A percentile compares a stretch with the other conserved stretches of the same genome.
Conservation (phyloP, 1,140 invertebrate genomes). For the Parasteatoda tepidariorum region DNA sequence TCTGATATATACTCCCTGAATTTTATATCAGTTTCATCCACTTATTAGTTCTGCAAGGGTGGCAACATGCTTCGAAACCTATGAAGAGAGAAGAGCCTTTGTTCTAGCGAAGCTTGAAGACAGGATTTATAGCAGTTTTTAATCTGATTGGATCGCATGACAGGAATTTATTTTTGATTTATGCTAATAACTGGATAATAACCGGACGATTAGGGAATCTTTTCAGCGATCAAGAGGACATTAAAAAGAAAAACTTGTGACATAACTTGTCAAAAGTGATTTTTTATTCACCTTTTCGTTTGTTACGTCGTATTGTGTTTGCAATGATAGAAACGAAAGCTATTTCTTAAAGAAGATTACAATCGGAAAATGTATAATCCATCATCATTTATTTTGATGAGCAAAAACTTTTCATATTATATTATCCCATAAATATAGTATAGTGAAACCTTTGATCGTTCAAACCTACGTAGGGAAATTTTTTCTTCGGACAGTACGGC, state of each 20-base stretch:
- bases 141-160: conserved; percentile 17
- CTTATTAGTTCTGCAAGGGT: conserved; percentile 52
- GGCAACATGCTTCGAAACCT: conserved; percentile 2
- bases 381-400: too few species aligned
- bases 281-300: not conserved
- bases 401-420: too few species aligned
- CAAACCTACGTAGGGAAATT: too few species aligned
- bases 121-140: not conserved
- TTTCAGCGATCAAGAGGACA: not conserved
- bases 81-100: conserved; percentile 14
- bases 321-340: too few species aligned
- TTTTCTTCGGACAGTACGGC: too few species aligned
- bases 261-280: not conserved
- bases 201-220: not conserved
- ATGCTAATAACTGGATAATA: conserved; percentile 20
- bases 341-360: too few species aligned
- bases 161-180: conserved; percentile 23
- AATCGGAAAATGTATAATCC: too few species aligned
- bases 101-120: not conserved
- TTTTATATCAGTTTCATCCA: conserved; percentile 36
- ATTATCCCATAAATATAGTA: too few species aligned
- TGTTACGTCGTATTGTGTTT: too few species aligned
- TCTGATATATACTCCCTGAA: conserved; percentile 30
- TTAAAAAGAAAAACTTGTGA: not conserved
- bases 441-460: too few species aligned